phyloP scores from a whole-genome alignment of 2,797 vertebrate genomes.

The Smutsia temminckii region DNA sequence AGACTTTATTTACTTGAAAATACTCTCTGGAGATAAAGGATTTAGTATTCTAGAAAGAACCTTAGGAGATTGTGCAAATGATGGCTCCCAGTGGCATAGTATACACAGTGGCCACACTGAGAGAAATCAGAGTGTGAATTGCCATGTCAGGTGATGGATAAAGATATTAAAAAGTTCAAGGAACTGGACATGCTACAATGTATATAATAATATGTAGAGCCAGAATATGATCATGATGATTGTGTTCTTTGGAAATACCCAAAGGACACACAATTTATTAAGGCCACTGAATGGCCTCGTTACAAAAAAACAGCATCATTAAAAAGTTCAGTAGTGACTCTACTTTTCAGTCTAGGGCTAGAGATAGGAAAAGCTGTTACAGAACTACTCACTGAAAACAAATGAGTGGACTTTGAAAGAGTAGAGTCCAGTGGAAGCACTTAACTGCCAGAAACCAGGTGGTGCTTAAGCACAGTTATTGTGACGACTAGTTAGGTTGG shows the following conservation, averaged over 20 bases:
- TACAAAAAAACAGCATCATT: neutral
- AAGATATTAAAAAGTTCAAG: slow-evolving; percentile 15
- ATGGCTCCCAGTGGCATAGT: neutral
- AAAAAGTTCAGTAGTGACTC: neutral
- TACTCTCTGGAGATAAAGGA: neutral
- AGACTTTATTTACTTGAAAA: slow-evolving; percentile 28
- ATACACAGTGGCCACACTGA: neutral
- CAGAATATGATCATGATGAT: neutral
- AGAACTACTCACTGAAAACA: neutral
- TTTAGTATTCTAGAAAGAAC: neutral
- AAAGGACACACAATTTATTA: neutral
- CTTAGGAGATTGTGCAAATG: neutral
- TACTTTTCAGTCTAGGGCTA: neutral
- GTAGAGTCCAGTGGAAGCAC: neutral
- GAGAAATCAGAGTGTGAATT: neutral
- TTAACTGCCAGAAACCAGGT: neutral
- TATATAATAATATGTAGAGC: neutral
- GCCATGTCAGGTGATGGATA: neutral
- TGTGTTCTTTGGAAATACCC: neutral
- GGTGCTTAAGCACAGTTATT: neutral
- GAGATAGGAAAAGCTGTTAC: neutral
- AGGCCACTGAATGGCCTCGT: neutral
- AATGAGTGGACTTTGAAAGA: neutral
- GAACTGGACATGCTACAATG: neutral
- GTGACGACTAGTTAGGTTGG: neutral